Conservation (phyloP, 2,888 invertebrate genomes). For the Aphodius granarius region DNA sequence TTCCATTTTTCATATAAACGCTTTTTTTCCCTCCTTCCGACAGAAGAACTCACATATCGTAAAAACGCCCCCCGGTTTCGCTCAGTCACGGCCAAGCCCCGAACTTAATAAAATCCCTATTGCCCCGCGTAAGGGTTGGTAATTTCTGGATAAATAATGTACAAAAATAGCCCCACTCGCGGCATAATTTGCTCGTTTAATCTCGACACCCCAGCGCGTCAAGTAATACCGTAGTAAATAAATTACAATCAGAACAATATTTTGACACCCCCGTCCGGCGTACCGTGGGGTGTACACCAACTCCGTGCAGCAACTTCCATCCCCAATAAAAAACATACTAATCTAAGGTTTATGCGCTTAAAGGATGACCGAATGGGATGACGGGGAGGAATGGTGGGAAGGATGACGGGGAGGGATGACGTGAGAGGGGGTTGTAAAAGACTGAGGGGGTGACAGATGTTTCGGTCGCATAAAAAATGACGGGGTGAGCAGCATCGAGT, state of each 20-base stretch:
- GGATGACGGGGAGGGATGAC: neutral
- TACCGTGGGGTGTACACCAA: conserved; percentile 28
- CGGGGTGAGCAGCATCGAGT: conserved; percentile 24
- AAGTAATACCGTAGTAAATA: conserved; percentile 7
- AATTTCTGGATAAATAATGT: neutral
- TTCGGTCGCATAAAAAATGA: conserved; percentile 45
- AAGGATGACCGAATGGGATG: conserved; percentile 25
- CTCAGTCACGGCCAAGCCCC: neutral
- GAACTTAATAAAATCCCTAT: neutral
- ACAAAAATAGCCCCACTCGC: neutral
- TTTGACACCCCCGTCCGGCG: conserved; percentile 46
- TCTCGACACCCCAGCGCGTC: neutral
- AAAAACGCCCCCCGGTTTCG: neutral
- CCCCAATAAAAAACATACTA: conserved; percentile 20
- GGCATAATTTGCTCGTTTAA: neutral
- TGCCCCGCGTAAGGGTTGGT: neutral
- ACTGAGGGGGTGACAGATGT: conserved; percentile 45
- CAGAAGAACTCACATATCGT: neutral
- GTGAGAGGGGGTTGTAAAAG: neutral
- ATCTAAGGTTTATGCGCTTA: conserved; percentile 36
- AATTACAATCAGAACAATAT: conserved; percentile 39
- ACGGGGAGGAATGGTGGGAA: conserved; percentile 18
- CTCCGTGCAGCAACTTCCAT: conserved; percentile 27
- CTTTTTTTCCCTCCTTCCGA: neutral
- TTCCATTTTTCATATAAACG: neutral